A percentile compares a stretch with the other conserved stretches of the same genome.
Evolutionary conservation across 2,113 vertebrate genomes (phyloP).

Genomic region (Anas platyrhynchos): DNA sequence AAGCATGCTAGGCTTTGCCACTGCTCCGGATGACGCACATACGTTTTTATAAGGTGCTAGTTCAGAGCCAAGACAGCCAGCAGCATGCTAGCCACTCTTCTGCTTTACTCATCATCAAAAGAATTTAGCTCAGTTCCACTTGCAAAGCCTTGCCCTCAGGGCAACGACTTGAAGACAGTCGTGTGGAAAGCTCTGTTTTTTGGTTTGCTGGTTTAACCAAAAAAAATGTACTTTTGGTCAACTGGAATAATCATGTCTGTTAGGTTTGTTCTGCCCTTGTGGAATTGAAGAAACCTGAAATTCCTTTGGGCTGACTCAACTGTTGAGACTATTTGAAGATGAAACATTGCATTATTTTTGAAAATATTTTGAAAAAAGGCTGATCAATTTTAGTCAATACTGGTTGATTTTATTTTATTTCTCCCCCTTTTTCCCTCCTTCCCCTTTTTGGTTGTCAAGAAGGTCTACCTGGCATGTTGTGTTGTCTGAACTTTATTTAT

Average conservation of each 20-base stretch:
- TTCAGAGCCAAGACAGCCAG: not conserved
- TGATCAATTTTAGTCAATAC: not conserved
- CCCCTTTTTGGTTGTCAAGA: not conserved
- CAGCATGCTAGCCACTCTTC: not conserved
- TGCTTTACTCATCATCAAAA: slow-evolving; percentile 36
- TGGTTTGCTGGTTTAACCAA: not conserved
- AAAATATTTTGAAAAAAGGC: not conserved
- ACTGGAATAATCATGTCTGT: not conserved
- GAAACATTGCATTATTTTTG: not conserved
- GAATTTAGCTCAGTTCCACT: not conserved
- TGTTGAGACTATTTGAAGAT: not conserved
- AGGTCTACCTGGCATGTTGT: not conserved
- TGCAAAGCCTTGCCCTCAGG: not conserved
- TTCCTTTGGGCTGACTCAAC: not conserved
- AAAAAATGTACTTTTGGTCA: not conserved
- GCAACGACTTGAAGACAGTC: not conserved
- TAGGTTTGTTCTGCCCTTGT: not conserved
- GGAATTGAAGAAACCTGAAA: not conserved
- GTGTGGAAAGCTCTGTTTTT: not conserved
- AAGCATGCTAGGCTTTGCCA: not conserved
- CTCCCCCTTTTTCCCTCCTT: no score
- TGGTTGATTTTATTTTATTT: not conserved
- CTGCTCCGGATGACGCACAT: rapidly evolving
- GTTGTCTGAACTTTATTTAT: not conserved
- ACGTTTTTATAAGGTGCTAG: not conserved